A percentile compares a stretch with the other conserved stretches of the same genome.
Evolutionary conservation across 2,888 invertebrate genomes (phyloP).

Genomic region (Blomia tropicalis): DNA sequence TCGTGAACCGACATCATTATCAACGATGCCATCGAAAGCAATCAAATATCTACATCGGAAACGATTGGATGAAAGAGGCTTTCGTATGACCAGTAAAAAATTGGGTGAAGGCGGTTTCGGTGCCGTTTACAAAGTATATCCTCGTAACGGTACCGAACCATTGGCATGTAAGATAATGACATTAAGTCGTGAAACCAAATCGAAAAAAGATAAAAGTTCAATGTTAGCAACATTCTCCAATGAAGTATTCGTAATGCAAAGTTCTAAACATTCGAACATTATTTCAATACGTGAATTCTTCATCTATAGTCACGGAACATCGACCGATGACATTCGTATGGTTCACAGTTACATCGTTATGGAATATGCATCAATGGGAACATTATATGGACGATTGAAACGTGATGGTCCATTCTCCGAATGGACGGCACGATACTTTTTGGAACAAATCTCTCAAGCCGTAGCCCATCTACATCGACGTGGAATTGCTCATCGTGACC

Average conservation of each 20-base stretch:
- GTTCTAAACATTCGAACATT: neutral
- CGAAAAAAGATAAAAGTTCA: neutral
- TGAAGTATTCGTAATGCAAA: constrained; percentile 1
- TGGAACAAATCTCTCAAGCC: constrained; percentile 77
- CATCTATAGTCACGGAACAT: constrained; percentile 2
- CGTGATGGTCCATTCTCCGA: constrained; percentile 1
- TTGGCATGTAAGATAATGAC: constrained; percentile 10
- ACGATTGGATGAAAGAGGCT: neutral
- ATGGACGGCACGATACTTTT: constrained; percentile 46
- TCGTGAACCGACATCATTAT: neutral
- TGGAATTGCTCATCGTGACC: constrained; percentile 45
- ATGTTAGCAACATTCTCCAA: neutral
- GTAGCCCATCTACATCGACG: constrained; percentile 85
- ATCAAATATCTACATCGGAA: neutral
- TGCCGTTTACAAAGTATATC: constrained; percentile 6
- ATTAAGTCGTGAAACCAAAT: neutral
- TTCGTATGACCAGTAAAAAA: constrained; percentile 5
- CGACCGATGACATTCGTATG: neutral
- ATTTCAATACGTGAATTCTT: neutral
- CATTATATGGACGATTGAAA: neutral
- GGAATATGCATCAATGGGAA: constrained; percentile 2
- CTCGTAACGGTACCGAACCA: neutral
- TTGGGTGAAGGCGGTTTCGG: constrained; percentile 8
- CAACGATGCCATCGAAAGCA: neutral
- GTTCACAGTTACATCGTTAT: constrained; percentile 1